Evolutionary conservation across 2,888 invertebrate species (phyloP).

Genomic region (Megamerina dolium): DNA sequence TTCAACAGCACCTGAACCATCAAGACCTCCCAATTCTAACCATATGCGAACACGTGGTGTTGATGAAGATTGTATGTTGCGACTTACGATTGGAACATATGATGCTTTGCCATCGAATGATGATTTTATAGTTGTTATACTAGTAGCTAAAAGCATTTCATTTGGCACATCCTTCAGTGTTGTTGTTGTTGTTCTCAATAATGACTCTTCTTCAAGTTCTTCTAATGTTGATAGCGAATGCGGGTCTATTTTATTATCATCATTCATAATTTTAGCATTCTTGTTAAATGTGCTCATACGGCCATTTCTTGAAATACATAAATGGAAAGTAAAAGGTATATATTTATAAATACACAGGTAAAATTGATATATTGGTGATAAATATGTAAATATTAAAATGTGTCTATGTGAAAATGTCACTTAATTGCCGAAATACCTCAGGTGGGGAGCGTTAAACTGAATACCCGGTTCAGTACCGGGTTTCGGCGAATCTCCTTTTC

Average conservation of each 20-base stretch:
- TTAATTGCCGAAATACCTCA: constrained; percentile 33
- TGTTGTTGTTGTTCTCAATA: constrained; percentile 5
- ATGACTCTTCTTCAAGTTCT: neutral
- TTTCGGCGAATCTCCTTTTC: constrained; percentile 20
- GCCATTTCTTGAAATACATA: neutral
- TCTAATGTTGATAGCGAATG: neutral
- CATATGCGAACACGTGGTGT: constrained; percentile 61
- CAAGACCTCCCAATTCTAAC: constrained; percentile 60
- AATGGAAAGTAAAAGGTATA: too few species aligned
- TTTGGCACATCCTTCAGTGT: neutral
- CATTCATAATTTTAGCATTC: too few species aligned
- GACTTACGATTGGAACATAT: neutral
- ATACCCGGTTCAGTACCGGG: constrained; percentile 31
- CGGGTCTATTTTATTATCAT: neutral
- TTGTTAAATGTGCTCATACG: too few species aligned
- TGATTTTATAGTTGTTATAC: constrained; percentile 2
- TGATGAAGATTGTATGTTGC: constrained; percentile 18
- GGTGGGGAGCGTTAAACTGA: constrained; percentile 34
- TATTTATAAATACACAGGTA: too few species aligned
- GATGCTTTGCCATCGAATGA: neutral
- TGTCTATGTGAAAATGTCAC: too few species aligned
- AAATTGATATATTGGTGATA: too few species aligned
- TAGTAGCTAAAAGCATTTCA: neutral
- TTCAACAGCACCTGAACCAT: constrained; percentile 57
- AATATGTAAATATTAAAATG: too few species aligned